Conservation (phyloP, 2,888 invertebrate genomes). For the Corbicula japonica region DNA sequence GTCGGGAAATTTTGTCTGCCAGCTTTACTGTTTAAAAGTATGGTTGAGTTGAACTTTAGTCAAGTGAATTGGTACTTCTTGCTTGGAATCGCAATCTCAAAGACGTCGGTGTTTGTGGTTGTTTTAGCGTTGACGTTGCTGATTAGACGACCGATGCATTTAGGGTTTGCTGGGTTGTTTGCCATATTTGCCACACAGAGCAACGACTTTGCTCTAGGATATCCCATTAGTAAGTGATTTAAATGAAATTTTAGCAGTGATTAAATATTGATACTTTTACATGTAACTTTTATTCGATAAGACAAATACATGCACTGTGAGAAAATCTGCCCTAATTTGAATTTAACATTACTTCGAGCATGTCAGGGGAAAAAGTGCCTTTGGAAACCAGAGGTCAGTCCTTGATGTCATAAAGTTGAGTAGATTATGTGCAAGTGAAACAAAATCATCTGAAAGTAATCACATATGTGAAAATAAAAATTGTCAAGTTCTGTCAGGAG, state of each 20-base stretch:
- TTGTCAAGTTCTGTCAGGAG: too few species aligned
- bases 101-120: conserved; percentile 92
- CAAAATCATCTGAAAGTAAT: too few species aligned
- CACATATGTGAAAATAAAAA: too few species aligned
- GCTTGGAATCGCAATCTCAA: conserved; percentile 94
- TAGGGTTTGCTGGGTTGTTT: conserved; percentile 95
- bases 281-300: too few species aligned
- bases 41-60: conserved; percentile 92
- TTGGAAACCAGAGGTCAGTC: too few species aligned
- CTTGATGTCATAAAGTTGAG: too few species aligned
- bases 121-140: conserved; percentile 91
- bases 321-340: too few species aligned
- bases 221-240: conserved; percentile 93
- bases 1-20: conserved; percentile 97
- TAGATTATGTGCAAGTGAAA: too few species aligned
- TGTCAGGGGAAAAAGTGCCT: too few species aligned
- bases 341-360: too few species aligned
- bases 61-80: conserved; percentile 94
- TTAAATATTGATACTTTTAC: too few species aligned
- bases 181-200: conserved; percentile 98
- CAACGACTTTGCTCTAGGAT: conserved; percentile 98
- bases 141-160: conserved; percentile 91
- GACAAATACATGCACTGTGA: too few species aligned
- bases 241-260: neutral
- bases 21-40: conserved; percentile 95